These are phyloP conservation scores for Pyrrhopygopsis socrates DNA, from an alignment of 2,888 invertebrate genomes.

Conservation along the genomic window DNA sequence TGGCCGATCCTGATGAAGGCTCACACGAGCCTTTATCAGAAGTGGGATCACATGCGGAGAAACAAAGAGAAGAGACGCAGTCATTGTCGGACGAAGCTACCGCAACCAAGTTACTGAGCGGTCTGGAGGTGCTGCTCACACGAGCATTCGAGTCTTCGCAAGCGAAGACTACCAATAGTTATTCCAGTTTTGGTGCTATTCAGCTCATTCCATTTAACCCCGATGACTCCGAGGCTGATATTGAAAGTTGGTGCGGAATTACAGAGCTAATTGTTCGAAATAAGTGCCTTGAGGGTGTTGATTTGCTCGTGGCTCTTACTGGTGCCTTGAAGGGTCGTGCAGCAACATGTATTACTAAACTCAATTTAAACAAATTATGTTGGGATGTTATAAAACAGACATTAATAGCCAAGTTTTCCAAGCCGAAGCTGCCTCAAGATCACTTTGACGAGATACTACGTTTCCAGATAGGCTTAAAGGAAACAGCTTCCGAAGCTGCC, in stretches of 20 bases:
- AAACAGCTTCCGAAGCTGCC: slow-evolving; percentile 53
- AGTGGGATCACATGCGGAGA: slow-evolving; percentile 1
- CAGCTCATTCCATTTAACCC: slow-evolving; percentile 64
- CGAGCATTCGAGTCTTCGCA: slow-evolving; percentile 8
- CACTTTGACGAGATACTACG: slow-evolving; percentile 70
- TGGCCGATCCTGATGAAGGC: too few relatives aligned
- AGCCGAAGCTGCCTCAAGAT: slow-evolving; percentile 73
- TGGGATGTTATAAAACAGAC: slow-evolving; percentile 68
- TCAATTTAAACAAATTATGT: slow-evolving; percentile 51
- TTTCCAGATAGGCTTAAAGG: slow-evolving; percentile 52
- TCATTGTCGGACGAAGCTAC: slow-evolving; percentile 6
- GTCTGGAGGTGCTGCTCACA: slow-evolving; percentile 1
- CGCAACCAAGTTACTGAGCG: not conserved
- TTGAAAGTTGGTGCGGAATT: slow-evolving; percentile 73
- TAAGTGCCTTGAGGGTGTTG: slow-evolving; percentile 58
- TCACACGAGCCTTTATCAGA: not conserved
- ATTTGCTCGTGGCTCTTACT: slow-evolving; percentile 71
- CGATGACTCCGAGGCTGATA: slow-evolving; percentile 63
- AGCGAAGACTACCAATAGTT: not conserved
- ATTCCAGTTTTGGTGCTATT: not conserved
- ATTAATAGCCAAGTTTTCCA: slow-evolving; percentile 71
- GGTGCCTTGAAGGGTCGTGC: slow-evolving; percentile 73
- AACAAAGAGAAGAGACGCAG: slow-evolving; percentile 15
- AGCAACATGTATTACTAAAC: slow-evolving; percentile 58
- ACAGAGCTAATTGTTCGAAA: slow-evolving; percentile 43